Conservation (phyloP, 2,888 invertebrate genomes). For the Caprella mutica region DNA sequence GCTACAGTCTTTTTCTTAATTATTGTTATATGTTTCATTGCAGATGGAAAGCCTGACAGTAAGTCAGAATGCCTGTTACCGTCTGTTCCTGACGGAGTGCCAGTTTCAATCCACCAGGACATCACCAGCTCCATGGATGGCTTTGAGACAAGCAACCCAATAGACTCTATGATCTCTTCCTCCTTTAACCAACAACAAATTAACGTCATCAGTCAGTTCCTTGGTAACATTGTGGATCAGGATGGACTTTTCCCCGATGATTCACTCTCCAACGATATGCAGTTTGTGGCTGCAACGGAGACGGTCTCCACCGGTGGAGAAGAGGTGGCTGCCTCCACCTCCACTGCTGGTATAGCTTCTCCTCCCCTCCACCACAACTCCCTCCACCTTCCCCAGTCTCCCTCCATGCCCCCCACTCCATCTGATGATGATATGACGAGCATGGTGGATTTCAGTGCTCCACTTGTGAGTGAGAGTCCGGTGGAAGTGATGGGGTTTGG, state of each 20-base stretch:
- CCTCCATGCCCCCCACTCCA: slow-evolving; percentile 6
- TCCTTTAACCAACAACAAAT: slow-evolving; percentile 33
- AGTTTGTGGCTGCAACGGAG: background rate
- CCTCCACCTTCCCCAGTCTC: slow-evolving; percentile 1
- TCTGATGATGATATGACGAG: slow-evolving; percentile 7
- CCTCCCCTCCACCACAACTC: background rate
- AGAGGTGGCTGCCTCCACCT: background rate
- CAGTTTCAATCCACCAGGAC: too few relatives aligned
- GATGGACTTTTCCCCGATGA: slow-evolving; percentile 21
- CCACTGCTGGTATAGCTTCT: background rate
- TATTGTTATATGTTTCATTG: too few relatives aligned
- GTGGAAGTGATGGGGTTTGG: too few relatives aligned
- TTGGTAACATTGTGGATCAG: slow-evolving; percentile 31
- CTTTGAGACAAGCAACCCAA: slow-evolving; percentile 22
- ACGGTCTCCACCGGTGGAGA: too few relatives aligned
- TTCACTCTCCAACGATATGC: too few relatives aligned
- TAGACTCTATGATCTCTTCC: slow-evolving; percentile 30
- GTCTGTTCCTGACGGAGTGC: too few relatives aligned
- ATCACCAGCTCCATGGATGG: too few relatives aligned
- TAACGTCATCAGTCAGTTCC: slow-evolving; percentile 29
- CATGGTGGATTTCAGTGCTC: slow-evolving; percentile 1
- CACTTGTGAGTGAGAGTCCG: too few relatives aligned
- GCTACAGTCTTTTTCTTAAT: too few relatives aligned
- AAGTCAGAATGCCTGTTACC: too few relatives aligned
- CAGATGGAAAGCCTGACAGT: too few relatives aligned